A percentile compares a stretch with the other conserved stretches of the same genome.
These are phyloP conservation scores for Heteromurus nitidus DNA, from an alignment of 2,888 invertebrate genomes.

Conservation along the genomic window DNA sequence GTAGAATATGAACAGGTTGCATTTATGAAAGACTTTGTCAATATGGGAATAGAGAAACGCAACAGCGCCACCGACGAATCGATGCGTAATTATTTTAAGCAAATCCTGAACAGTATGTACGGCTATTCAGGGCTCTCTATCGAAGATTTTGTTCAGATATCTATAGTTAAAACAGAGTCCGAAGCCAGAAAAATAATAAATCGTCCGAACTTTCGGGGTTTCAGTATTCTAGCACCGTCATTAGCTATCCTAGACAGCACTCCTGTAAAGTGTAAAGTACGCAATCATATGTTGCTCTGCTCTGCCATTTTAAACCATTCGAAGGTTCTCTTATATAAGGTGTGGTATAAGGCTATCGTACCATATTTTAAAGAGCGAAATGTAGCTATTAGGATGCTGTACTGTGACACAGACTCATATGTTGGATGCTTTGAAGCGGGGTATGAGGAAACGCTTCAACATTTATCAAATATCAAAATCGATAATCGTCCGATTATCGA, in stretches of 20 bases:
- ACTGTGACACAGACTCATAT: constrained; percentile 18
- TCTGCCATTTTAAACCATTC: background rate
- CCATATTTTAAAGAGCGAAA: background rate
- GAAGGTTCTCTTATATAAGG: background rate
- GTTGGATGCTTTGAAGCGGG: background rate
- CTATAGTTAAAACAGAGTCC: background rate
- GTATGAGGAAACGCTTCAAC: background rate
- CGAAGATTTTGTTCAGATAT: background rate
- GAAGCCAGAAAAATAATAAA: background rate
- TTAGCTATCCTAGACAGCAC: constrained; percentile 2
- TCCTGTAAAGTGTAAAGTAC: background rate
- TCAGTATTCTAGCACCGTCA: background rate
- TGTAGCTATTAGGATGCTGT: background rate
- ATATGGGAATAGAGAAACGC: background rate
- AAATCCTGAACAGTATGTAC: background rate
- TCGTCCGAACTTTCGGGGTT: constrained; percentile 13
- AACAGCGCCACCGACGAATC: background rate
- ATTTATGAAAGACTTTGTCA: background rate
- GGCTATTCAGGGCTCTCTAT: background rate
- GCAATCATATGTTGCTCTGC: constrained; percentile 18
- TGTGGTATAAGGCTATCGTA: background rate
- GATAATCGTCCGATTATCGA: background rate
- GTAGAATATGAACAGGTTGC: background rate
- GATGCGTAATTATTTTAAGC: background rate
- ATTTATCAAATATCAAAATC: background rate